Base-by-base conservation (phyloP, 2,113 vertebrate genomes). In the Leptobrachium ailaonicum region DNA sequence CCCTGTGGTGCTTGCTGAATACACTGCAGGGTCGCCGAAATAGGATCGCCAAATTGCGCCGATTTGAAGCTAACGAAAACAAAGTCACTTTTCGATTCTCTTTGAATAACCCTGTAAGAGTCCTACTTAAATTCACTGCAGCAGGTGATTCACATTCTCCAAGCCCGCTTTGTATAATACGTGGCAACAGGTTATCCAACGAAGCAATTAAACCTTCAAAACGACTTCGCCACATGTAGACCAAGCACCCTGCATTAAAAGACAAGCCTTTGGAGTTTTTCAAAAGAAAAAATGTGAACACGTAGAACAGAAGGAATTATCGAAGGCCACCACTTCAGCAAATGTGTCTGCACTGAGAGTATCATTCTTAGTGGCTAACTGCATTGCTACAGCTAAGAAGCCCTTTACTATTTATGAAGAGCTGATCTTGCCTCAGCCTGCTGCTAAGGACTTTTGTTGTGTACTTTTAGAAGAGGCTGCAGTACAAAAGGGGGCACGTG, bases 341-440 rank as follows among this genome's bases (percentile, higher is more conserved):
- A 83, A 83, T 47, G 67, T 40, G 40, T 41, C 41, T 45, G 62
- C 14, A 66, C 3, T 32, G 42, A 47, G 73, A n/a, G 44, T 58
- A 10, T 84, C 75, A 66, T 82, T 67, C 56, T 71, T 79, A 40
- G 82, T 84, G 63, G 77, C 75, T 82, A 47, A 76, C 41, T 2
- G n/a, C 42, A 83, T 75, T 64, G 54, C 75, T 76, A 84, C 84
- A 50, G 76, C 66, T 4, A 84, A 85, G 41, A 83, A 87, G 53
- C 53, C 81, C 2, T 85, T 85, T 20, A 85, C 63, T 47, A 79
- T 82, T 72, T 67, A 73, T 68, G 77, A 85, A 79, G 80, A 83
- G 58, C 12, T 85, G 75, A 80, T 85, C 54, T 66, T 82, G 64
- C 82, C 82, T 66, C 69, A 53, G 69, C 44, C 60, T 71, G 63